Evolutionary conservation across 1,140 invertebrate genomes (phyloP), one percentile per base, ranked within the genome.

Genomic region (Trichomalopsis sarcophagae): DNA sequence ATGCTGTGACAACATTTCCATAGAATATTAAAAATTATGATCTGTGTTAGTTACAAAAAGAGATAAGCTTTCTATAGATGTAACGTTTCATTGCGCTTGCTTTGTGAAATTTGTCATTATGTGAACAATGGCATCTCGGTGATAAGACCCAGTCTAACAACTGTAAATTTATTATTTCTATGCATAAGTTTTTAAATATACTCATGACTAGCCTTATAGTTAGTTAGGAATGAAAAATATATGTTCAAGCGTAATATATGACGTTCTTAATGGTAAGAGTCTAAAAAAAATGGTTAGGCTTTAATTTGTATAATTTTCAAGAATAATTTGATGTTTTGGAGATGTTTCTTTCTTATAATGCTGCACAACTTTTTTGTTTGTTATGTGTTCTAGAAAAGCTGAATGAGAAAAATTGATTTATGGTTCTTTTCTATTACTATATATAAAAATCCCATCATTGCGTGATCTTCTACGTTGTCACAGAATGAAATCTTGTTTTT

Each of bases 381-480:
- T 68, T 80, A 84, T 55, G 68, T 85, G 71, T 87, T 79, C 66
- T 81, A 77, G 36, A 84, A 75, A 85, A 23, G 44, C 0, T 79
- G 30, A 36, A n/a, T 14, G n/a, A 62, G 27, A 74, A 74, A 62
- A 79, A 36, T 47, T 69, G 47, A 47, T 84, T 81, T 79, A 79
- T 79, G 66, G 9, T 66, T 21, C 17, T 62, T 81, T 85, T 79
- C 87, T 85, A 44, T 79, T 79, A 78, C 21, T 36, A 33, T 73
- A 21, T 66, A 21, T 66, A 86, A 87, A 86, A 79, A 88, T 88
- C 86, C 87, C 71, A 87, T 88, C 81, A 83, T 87, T 82, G 89
- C 82, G 77, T 88, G 82, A 89, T 89, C 87, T 87, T 86, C 80
- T 66, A 87, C 81, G 84, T 86, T 87, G 66, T 87, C 75, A 80